Base-by-base conservation (phyloP, 64 coral and sea anemone species). In the Cladopsammia gracilis region DNA sequence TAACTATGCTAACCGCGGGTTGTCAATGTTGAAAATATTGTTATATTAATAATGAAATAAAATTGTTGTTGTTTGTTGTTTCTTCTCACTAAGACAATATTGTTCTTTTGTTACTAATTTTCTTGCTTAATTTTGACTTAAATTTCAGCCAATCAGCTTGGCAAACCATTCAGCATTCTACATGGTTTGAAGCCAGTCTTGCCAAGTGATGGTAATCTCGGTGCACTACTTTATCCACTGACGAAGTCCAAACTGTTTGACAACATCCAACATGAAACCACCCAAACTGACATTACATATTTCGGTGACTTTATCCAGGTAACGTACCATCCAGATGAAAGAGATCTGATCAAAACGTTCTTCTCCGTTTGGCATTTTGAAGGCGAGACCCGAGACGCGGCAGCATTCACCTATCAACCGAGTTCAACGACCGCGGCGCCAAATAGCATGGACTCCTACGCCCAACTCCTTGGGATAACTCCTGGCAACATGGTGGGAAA, bases 401-500 rank as follows among this genome's bases (percentile, higher is more conserved):
- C 45, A 15, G 53, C 62, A 56, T 79, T 90, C 22, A 87, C 85
- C 52, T 58, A 74, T 44, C 69, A 87, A 73, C 85, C 85, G 58
- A 87, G 1, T 34, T 87, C 45, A 70, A 56, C 48, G 20, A 34
- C 48, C 67, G 52, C 46, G 66, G 0, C 22, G 3, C 18, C 20
- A 44, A 60, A 18, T 54, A 64, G 7, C 7, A 79, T 69, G 50
- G 58, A 34, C 3, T 18, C 75, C 20, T 79, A 78, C 48, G 73
- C 88, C 20, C 60, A 24, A 67, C 75, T 90, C 9, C 88, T 90
- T 18, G 88, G 76, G 13, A 90, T 90, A 90, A 66, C 88, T 54
- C 88, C 88, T 69, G 62, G 59, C n/a, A 90, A 90, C 88, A 78
- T 90, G 74, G 88, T 79, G 44, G 88, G 58, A 4, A 90, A 90